Percentiles rank a stretch among this genome's conserved stretches.
These are phyloP conservation scores for Chrysolina americana DNA, from an alignment of 2,888 invertebrate species.

Conservation along the genomic window DNA sequence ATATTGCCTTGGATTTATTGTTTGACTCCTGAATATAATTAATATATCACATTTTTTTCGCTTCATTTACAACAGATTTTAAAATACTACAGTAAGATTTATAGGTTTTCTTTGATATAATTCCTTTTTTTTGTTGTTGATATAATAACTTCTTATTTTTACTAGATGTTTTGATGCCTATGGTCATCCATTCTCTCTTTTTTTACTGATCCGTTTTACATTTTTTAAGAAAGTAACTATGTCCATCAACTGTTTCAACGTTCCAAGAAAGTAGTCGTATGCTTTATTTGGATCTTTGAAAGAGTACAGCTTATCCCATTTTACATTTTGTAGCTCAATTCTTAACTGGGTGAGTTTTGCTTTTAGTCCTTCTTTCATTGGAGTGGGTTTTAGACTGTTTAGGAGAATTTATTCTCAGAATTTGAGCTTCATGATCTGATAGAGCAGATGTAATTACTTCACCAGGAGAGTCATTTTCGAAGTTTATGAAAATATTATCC, in stretches of 20 bases:
- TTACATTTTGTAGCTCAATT: neutral
- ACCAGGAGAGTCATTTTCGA: conserved; percentile 4
- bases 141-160: neutral
- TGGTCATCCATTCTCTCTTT: conserved; percentile 2
- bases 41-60: neutral
- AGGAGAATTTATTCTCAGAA: conserved; percentile 1
- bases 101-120: neutral
- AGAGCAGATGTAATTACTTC: conserved; percentile 1
- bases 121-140: neutral
- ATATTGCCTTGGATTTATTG: no score
- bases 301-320: neutral
- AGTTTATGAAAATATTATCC: conserved; percentile 23
- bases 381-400: neutral
- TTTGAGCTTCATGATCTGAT: conserved; percentile 4
- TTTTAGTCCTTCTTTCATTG: conserved; percentile 7
- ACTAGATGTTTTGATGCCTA: conserved; percentile 4
- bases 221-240: conserved; percentile 6
- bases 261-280: neutral
- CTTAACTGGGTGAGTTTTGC: neutral
- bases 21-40: neutral
- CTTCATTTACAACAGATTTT: neutral
- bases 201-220: neutral
- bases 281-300: neutral
- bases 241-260: neutral
- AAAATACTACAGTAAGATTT: neutral